Evolutionary conservation across 1,140 invertebrate genomes (phyloP), one percentile per base, ranked within the genome.

Genomic region (Bemisia tabaci): DNA sequence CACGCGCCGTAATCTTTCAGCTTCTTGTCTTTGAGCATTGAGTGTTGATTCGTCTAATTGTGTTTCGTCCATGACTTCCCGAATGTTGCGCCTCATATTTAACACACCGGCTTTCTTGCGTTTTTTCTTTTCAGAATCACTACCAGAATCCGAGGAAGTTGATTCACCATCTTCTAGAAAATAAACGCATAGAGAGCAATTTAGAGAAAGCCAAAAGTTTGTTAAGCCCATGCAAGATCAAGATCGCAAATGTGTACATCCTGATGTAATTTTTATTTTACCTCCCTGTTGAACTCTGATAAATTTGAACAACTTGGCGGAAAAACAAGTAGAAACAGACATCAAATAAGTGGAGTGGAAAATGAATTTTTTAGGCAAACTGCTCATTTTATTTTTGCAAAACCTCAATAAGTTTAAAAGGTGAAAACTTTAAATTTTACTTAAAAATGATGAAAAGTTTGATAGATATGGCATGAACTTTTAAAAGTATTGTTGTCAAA

Each of bases 41-140:
- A 95, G 74, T 5, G 94, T 97, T 11, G 90, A 89, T 70, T 91
- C 89, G 74, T 97, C 94, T 61, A 98, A 77, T 73, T 96, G 90
- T 64, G 89, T 90, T 72, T 95, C 92, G 73, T 91, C 88, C 83
- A 95, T 90, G 0, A 97, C 94, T 78, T 95, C 92, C 59, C 93
- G 83, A 70, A 92, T 94, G 72, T 93, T 94, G 66, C 89, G 81
- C 22, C 91, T 80, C 71, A 92, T 82, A 74, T 89, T 89, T 23
- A 85, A 76, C 65, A 83, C 79, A 74, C 84, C 87, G 65, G 82
- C 80, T 61, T 84, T 81, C 65, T 64, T 73, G 65, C 64, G 66
- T 68, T 67, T 71, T 73, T 66, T 68, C 66, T 62, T 69, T 58
- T 69, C 67, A 64, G 48, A 39, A 69, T 70, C 67, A 24, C 61